Conservation (phyloP, 2,888 invertebrate genomes). For the Drosophila cognata region DNA sequence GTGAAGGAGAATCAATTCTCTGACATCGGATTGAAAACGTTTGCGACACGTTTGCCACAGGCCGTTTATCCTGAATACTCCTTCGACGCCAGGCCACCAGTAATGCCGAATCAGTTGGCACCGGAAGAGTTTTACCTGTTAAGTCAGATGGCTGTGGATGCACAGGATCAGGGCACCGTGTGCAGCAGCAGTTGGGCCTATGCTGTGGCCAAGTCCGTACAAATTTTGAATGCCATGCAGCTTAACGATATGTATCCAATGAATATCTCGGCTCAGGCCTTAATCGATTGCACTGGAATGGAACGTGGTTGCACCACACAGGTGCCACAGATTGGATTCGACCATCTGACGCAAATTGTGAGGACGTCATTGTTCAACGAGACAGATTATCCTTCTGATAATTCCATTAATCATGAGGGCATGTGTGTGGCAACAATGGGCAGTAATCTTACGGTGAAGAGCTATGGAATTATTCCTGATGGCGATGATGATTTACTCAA, state of each 20-base stretch:
- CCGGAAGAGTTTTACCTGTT: slow-evolving; percentile 37
- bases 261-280: slow-evolving; percentile 91
- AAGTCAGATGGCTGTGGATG: fast-evolving
- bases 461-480: slow-evolving; percentile 61
- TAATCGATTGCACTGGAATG: slow-evolving; percentile 91
- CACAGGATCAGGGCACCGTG: slow-evolving; percentile 60
- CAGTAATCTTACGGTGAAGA: slow-evolving; percentile 36
- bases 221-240: slow-evolving; percentile 57
- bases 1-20: slow-evolving; percentile 71
- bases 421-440: slow-evolving; percentile 63
- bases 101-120: slow-evolving; percentile 2
- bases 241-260: fast-evolving
- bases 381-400: slow-evolving; percentile 90
- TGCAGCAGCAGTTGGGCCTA: slow-evolving; percentile 82
- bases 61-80: slow-evolving; percentile 27
- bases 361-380: slow-evolving; percentile 91
- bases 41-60: slow-evolving; percentile 63
- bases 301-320: slow-evolving; percentile 89
- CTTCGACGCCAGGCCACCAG: background rate
- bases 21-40: slow-evolving; percentile 67
- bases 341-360: slow-evolving; percentile 89
- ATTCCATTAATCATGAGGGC: slow-evolving; percentile 38
- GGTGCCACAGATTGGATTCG: slow-evolving; percentile 91
- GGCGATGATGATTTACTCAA: slow-evolving; percentile 64
- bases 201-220: slow-evolving; percentile 65